Conservation (phyloP, 23 tunicate species). For the Botrylloides violaceus region DNA sequence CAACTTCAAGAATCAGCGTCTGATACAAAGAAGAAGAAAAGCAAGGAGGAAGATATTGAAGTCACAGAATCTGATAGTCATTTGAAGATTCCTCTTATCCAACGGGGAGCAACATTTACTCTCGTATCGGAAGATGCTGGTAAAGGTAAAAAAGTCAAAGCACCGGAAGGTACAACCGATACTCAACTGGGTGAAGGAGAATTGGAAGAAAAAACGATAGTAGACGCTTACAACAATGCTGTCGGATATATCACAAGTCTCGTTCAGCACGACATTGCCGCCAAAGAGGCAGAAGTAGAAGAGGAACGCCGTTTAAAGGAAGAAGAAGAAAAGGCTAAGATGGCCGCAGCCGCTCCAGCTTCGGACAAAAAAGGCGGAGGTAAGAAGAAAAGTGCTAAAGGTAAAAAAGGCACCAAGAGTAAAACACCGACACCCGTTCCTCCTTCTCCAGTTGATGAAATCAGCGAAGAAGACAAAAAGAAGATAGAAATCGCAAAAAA, state of each 20-base stretch:
- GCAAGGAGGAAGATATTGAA: slow-evolving; percentile 40
- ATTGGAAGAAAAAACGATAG: slow-evolving; percentile 72
- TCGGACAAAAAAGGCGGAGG: slow-evolving; percentile 43
- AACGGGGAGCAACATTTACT: slow-evolving; percentile 51
- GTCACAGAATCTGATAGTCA: slow-evolving; percentile 23
- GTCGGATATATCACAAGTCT: slow-evolving; percentile 24
- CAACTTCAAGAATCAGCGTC: slow-evolving; percentile 39
- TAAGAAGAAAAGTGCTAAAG: slow-evolving; percentile 12
- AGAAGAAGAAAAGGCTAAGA: slow-evolving; percentile 75
- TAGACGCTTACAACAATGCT: slow-evolving; percentile 61
- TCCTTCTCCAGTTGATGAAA: slow-evolving; percentile 54
- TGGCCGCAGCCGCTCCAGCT: slow-evolving; percentile 28
- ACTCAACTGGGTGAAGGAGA: slow-evolving; percentile 46
- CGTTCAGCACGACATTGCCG: slow-evolving; percentile 43
- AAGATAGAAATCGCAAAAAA: slow-evolving; percentile 40
- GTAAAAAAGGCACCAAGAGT: slow-evolving; percentile 49
- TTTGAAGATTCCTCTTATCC: slow-evolving; percentile 75
- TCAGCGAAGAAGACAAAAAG: slow-evolving; percentile 62
- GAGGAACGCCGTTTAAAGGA: slow-evolving; percentile 65
- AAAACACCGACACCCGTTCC: slow-evolving; percentile 64
- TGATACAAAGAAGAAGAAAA: slow-evolving; percentile 32
- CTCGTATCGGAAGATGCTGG: slow-evolving; percentile 49
- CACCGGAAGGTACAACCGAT: slow-evolving; percentile 38
- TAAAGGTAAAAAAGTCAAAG: slow-evolving; percentile 74
- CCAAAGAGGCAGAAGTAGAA: slow-evolving; percentile 80